These are phyloP conservation scores for Aphelocoma coerulescens DNA, from an alignment of 2,113 vertebrate species.

Conservation along the genomic window DNA sequence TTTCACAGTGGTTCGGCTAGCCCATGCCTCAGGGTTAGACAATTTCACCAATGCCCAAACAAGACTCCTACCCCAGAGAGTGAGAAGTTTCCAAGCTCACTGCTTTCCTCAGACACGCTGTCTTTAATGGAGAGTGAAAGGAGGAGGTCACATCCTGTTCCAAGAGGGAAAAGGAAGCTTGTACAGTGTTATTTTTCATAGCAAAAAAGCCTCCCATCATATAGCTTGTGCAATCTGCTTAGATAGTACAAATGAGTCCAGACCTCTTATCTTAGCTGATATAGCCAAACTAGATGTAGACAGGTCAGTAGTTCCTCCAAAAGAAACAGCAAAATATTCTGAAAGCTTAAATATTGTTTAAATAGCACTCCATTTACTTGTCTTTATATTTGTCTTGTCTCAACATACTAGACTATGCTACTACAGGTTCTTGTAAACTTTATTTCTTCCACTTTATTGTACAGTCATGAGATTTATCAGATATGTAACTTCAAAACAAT, in stretches of 20 bases:
- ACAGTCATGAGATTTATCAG: background rate
- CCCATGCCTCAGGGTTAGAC: background rate
- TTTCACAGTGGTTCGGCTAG: background rate
- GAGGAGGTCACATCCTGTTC: slow-evolving; percentile 14
- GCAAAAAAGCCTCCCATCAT: background rate
- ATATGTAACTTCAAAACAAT: background rate
- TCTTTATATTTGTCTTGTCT: background rate
- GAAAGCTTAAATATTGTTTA: background rate
- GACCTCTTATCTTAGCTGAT: background rate
- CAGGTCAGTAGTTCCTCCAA: background rate
- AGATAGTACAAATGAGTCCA: background rate
- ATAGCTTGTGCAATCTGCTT: background rate
- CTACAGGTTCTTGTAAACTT: background rate
- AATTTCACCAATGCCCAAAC: background rate
- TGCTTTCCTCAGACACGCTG: background rate
- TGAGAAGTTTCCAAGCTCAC: background rate
- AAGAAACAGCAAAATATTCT: background rate
- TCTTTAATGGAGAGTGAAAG: slow-evolving; percentile 14
- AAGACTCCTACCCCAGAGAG: background rate
- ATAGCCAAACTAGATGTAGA: background rate
- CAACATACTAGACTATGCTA: background rate
- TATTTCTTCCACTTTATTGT: background rate
- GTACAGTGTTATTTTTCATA: background rate
- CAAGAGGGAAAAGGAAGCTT: background rate
- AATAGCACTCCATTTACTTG: background rate